Evolutionary conservation across 2,797 vertebrate species (phyloP).

Genomic region (Syncerus caffer): DNA sequence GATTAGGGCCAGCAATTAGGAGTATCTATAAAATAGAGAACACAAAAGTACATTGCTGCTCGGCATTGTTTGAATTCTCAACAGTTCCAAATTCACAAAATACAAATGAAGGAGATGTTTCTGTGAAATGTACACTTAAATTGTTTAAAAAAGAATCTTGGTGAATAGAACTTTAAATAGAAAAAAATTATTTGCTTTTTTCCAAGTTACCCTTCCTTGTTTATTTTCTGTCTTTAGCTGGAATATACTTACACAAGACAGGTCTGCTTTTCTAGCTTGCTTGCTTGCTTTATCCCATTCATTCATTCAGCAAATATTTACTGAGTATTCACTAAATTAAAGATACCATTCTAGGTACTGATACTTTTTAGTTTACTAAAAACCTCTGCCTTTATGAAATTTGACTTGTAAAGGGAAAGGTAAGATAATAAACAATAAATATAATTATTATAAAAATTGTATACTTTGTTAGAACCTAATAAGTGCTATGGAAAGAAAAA

Average conservation of each 20-base stretch:
- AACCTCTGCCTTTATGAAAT: neutral
- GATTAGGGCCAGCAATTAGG: neutral
- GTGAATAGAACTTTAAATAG: neutral
- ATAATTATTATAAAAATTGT: neutral
- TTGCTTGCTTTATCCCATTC: slow-evolving; percentile 1
- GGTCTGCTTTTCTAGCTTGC: neutral
- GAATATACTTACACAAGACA: neutral
- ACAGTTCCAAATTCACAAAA: slow-evolving; percentile 4
- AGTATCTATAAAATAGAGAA: neutral
- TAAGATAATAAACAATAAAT: neutral
- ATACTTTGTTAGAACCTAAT: neutral
- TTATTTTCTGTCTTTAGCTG: neutral
- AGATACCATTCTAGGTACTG: neutral
- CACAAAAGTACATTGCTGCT: neutral
- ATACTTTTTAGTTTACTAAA: neutral
- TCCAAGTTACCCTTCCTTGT: neutral
- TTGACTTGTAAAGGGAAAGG: neutral
- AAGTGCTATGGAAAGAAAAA: neutral
- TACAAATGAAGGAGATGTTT: slow-evolving; percentile 1
- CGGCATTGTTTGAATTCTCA: neutral
- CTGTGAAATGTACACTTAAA: neutral
- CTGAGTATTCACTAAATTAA: neutral
- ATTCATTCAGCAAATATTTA: neutral
- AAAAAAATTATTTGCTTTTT: neutral
- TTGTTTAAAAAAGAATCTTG: neutral